Evolutionary conservation across 2,888 invertebrate species (phyloP), one percentile per base, ranked within the genome.

Genomic region (Pandemis cinnamomeana): DNA sequence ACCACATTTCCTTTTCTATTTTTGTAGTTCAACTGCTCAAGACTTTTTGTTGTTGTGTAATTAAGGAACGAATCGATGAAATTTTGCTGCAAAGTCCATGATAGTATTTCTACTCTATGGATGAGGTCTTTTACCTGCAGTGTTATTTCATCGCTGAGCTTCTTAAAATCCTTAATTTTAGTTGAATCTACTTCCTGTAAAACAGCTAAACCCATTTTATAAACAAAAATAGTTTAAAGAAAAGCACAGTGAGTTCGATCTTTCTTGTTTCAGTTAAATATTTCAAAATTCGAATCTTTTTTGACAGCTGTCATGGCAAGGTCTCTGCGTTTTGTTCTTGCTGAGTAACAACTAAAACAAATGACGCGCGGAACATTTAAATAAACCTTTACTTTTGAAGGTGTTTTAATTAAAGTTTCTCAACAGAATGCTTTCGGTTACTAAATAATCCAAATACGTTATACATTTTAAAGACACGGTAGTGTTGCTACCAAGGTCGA

Each of bases 41-140:
- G 83, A 68, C 91, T 93, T 78, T 91, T 92, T 0, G 92, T 90
- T 27, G 87, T 82, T 1, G 87, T 85, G 72, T 85, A 93, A 82
- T 89, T 89, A 44, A 89, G 84, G 74, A 89, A 89, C 2, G 87
- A 87, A 78, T 94, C 93, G 7, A 88, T 84, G 15, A 93, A 85
- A 77, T 89, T 89, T 80, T 93, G 92, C 77, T 92, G 91, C 75
- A 94, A 82, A 71, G 89, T 88, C 87, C 90, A 93, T 27, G 91
- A 88, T 66, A 94, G 79, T 80, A 92, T 85, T 82, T 93, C 90
- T 20, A 91, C 80, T 76, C 89, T 84, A 80, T 94, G 93, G 0
- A 81, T 85, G 7, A 91, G 72, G 74, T 92, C 91, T 85, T 87
- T 89, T 73, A 93, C 53, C 71, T 81, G 83, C 0, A 88, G 85